Base-by-base conservation (phyloP, 2,888 invertebrate genomes). In the Liodrosophila aerea region DNA sequence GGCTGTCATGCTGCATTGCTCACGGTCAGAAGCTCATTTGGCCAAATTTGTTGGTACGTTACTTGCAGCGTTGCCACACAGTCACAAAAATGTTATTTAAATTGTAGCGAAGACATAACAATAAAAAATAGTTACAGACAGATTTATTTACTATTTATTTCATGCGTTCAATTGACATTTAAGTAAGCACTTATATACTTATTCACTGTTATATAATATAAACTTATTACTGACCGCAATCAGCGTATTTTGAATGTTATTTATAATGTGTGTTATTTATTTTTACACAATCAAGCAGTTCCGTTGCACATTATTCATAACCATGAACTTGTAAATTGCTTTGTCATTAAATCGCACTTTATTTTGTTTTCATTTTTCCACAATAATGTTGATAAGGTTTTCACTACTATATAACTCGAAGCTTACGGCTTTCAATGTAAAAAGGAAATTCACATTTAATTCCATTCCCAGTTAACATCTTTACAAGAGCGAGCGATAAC, bases 1-100 rank as follows among this genome's bases (percentile, higher is more conserved):
- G 15, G 22, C n/a, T 37, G 52, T 1, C 13, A 27, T 11, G 9
- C 12, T 40, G 27, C 11, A 18, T 52, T 40, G 40, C 33, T 43
- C 45, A 0, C 12, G 27, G 11, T 18, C 5, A 12, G 29, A 81
- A 74, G 74, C 70, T 51, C 13, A 3, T 3, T 4, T 22, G 7
- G 22, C 30, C 40, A 60, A 15, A 62, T 72, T 52, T n/a, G n/a
- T n/a, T n/a, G n/a, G n/a, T n/a, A n/a, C n/a, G n/a, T n/a, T n/a
- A 54, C 7, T 12, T 44, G 39, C 31, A 29, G 49, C 44, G 85
- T 72, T 78, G 80, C 78, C 78, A 82, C 37, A 1, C n/a, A 7
- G 39, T 1, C 7, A 4, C 0, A 44, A 27, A 47, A 27, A 16
- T 0, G 0, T 4, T 1, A 36, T 33, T 33, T 1, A 3, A 33